Evolutionary conservation across 2,113 vertebrate genomes (phyloP).

Genomic region (Campylorhamphus procurvoides): DNA sequence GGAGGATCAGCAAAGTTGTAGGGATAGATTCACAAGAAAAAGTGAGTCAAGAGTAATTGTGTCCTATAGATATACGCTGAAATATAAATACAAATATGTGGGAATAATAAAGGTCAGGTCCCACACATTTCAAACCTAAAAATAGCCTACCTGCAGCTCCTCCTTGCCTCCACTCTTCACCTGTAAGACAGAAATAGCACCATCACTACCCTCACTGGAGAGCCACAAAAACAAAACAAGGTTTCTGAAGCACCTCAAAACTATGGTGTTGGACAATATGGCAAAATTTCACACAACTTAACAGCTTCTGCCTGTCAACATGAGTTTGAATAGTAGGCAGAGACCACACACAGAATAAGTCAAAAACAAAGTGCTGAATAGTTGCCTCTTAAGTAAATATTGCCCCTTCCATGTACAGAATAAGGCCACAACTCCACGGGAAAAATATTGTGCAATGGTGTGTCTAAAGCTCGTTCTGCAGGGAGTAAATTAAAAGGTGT

Average conservation of each 20-base stretch:
- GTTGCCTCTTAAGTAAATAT: background rate
- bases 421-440: background rate
- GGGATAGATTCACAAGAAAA: background rate
- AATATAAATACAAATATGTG: background rate
- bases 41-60: background rate
- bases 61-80: background rate
- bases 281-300: background rate
- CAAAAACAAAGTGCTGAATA: background rate
- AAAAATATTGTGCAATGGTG: background rate
- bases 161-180: background rate
- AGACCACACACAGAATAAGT: conserved; percentile 2
- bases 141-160: background rate
- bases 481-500: background rate
- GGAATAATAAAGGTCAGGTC: background rate
- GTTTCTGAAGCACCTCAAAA: background rate
- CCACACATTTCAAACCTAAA: background rate
- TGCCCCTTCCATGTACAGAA: background rate
- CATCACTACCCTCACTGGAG: background rate
- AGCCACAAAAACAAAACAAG: background rate
- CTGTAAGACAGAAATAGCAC: background rate
- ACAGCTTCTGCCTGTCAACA: background rate
- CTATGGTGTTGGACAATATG: background rate
- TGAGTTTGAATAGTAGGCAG: background rate
- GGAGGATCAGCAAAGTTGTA: background rate
- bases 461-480: background rate